Evolutionary conservation across 2,797 vertebrate genomes (phyloP).

Genomic region (Orestias chungarensis): DNA sequence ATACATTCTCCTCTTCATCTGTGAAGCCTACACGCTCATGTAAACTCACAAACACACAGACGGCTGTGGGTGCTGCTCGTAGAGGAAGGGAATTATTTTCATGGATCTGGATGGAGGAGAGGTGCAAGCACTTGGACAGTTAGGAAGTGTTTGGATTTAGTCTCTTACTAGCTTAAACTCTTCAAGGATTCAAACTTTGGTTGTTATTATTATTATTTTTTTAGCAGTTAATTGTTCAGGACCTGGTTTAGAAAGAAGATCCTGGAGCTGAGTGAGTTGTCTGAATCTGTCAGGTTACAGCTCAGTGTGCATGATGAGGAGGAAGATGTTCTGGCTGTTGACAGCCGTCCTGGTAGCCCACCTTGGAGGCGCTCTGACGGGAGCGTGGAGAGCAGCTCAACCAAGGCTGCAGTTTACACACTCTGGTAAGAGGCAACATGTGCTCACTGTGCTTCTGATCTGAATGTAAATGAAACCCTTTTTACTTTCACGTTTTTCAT

Average conservation of each 20-base stretch:
- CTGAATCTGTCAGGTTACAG: conserved; percentile 13
- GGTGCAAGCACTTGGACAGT: conserved; percentile 38
- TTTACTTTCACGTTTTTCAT: neutral
- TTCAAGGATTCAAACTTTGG: conserved; percentile 19
- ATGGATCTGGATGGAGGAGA: conserved; percentile 51
- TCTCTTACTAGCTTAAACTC: conserved; percentile 36
- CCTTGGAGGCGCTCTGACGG: conserved; percentile 59
- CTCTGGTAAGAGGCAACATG: conserved; percentile 61
- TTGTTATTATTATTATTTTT: conserved; percentile 8
- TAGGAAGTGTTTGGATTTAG: conserved; percentile 41
- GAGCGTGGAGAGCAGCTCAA: conserved; percentile 81
- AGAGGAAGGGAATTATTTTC: conserved; percentile 43
- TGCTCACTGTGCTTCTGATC: conserved; percentile 4
- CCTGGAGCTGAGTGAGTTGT: conserved; percentile 13
- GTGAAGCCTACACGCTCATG: conserved; percentile 41
- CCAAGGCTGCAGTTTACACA: conserved; percentile 81
- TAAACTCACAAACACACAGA: conserved; percentile 42
- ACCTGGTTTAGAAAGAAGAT: conserved; percentile 17
- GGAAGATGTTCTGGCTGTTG: conserved; percentile 57
- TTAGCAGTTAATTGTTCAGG: conserved; percentile 19
- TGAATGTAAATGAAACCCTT: conserved; percentile 19
- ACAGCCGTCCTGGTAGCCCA: conserved; percentile 58
- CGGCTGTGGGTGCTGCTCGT: conserved; percentile 29
- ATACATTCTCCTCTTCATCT: conserved; percentile 47
- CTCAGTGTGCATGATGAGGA: conserved; percentile 25